A percentile compares a stretch with the other conserved stretches of the same genome.
Conservation (phyloP, 1,140 invertebrate species). For the Procambarus clarkii region DNA sequence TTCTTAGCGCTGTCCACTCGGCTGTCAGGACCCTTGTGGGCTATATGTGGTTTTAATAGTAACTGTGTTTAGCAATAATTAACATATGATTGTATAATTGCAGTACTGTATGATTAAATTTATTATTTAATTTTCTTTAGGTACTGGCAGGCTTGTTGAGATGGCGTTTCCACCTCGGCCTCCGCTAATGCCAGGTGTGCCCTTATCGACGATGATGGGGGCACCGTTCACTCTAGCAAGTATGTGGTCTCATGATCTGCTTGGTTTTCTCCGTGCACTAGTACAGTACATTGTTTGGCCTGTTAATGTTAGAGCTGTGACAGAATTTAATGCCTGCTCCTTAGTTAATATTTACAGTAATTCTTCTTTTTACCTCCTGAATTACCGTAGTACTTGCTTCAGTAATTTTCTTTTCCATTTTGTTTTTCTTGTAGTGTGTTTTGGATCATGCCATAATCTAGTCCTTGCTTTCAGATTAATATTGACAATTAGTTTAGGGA, state of each 20-base stretch:
- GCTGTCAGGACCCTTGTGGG: background rate
- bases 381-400: too few relatives aligned
- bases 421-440: background rate
- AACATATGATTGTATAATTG: too few relatives aligned
- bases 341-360: too few relatives aligned
- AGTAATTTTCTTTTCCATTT: background rate
- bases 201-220: conserved; percentile 66
- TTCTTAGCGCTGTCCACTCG: too few relatives aligned
- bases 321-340: too few relatives aligned
- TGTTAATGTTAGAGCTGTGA: background rate
- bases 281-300: background rate
- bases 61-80: too few relatives aligned
- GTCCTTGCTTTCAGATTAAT: background rate
- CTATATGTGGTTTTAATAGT: background rate
- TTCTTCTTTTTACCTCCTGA: too few relatives aligned
- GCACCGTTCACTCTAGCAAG: conserved; percentile 60
- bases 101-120: too few relatives aligned
- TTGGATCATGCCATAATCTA: background rate
- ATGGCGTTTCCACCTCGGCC: conserved; percentile 67
- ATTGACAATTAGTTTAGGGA: background rate
- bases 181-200: conserved; percentile 65
- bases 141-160: background rate
- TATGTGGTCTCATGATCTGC: conserved; percentile 6
- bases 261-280: background rate
- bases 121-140: background rate